phyloP scores from a whole-genome alignment of 1,140 invertebrate species.

The Tetragnatha versicolor region DNA sequence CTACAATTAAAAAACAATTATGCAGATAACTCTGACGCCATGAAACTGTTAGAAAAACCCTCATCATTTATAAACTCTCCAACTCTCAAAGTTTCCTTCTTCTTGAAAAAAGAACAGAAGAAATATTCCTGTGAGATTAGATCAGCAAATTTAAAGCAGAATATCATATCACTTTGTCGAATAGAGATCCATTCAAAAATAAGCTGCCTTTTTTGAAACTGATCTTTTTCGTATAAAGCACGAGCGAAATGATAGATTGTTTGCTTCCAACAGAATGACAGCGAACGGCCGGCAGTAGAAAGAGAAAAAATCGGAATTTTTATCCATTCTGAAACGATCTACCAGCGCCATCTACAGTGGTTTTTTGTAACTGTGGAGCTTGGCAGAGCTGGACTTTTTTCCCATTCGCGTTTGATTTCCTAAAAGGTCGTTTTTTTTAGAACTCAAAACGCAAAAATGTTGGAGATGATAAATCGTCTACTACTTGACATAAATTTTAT shows the following conservation, averaged over 20 bases:
- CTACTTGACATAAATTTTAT: constrained; percentile 44
- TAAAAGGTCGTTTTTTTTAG: not conserved
- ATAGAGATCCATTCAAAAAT: constrained; percentile 50
- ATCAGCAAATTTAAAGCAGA: constrained; percentile 54
- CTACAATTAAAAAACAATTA: too few relatives aligned
- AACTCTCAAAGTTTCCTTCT: too few relatives aligned
- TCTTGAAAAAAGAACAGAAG: not conserved
- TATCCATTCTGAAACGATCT: not conserved
- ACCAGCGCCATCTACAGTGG: constrained; percentile 38
- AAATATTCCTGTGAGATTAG: constrained; percentile 15
- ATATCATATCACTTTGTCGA: constrained; percentile 54
- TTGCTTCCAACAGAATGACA: constrained; percentile 32
- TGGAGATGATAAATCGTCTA: constrained; percentile 41
- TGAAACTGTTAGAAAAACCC: too few relatives aligned
- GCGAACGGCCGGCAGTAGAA: constrained; percentile 35
- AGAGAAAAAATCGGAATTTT: constrained; percentile 12
- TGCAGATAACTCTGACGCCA: too few relatives aligned
- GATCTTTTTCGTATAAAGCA: constrained; percentile 53
- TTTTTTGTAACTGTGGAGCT: constrained; percentile 11
- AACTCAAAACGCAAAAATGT: constrained; percentile 31
- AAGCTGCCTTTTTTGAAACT: constrained; percentile 50
- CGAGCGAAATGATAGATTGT: constrained; percentile 47
- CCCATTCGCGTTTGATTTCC: not conserved
- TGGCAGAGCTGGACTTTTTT: not conserved
- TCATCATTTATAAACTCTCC: too few relatives aligned